phyloP scores from a whole-genome alignment of 2,888 invertebrate genomes.

The Tridacna gigas region DNA sequence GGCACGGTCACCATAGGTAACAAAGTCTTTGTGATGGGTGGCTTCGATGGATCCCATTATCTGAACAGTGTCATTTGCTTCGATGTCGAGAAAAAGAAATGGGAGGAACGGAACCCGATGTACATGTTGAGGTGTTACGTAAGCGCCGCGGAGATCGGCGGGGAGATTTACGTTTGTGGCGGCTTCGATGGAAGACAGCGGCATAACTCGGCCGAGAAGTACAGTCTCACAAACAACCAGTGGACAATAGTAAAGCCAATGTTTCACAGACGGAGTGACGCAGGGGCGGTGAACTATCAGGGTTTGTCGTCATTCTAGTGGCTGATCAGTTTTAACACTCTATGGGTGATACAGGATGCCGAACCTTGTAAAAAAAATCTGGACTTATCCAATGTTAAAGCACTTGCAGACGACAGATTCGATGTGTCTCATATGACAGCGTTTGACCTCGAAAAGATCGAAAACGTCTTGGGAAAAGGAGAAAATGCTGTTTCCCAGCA shows the following conservation, averaged over 20 bases:
- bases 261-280: constrained; percentile 91
- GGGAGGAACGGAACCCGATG: constrained; percentile 86
- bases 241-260: constrained; percentile 92
- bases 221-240: constrained; percentile 93
- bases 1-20: constrained; percentile 86
- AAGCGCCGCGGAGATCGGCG: constrained; percentile 87
- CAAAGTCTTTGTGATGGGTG: constrained; percentile 85
- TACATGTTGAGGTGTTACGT: constrained; percentile 87
- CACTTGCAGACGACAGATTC: no score
- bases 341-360: no score
- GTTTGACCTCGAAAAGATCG: no score
- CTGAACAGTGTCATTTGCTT: constrained; percentile 84
- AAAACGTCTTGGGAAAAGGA: no score
- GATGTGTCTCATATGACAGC: no score
- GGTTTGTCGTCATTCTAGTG: neutral
- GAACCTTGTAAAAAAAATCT: no score
- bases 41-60: constrained; percentile 85
- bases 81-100: constrained; percentile 80
- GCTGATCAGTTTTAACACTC: no score
- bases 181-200: constrained; percentile 89
- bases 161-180: constrained; percentile 84
- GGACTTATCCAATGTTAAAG: no score
- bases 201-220: constrained; percentile 94
- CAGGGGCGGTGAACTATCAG: constrained; percentile 88
- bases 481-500: no score